Evolutionary conservation across 2,113 vertebrate species (phyloP).

Genomic region (Telmatochromis brachygnathus): DNA sequence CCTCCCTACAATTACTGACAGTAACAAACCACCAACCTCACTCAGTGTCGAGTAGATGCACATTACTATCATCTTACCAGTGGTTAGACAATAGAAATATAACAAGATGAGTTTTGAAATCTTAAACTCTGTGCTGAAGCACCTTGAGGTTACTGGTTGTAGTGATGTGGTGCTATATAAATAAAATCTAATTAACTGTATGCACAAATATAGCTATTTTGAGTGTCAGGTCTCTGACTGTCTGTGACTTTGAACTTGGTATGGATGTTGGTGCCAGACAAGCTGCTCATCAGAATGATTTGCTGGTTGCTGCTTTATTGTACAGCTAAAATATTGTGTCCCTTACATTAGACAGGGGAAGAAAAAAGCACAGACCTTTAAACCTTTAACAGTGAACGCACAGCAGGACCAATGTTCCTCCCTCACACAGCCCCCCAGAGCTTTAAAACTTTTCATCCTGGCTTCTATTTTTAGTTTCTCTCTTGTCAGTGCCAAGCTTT

Average conservation of each 20-base stretch:
- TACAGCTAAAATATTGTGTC: not conserved
- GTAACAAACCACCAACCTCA: not conserved
- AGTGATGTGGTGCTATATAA: not conserved
- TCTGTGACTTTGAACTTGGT: not conserved
- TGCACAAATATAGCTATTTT: not conserved
- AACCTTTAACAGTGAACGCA: not conserved
- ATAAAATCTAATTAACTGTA: not conserved
- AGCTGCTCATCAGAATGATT: not conserved
- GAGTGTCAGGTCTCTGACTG: not conserved
- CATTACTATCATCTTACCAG: not conserved
- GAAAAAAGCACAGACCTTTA: not conserved
- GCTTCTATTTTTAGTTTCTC: slow-evolving; percentile 33
- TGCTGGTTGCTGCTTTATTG: not conserved
- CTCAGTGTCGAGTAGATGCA: not conserved
- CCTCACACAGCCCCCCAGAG: not conserved
- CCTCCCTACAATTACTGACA: not conserved
- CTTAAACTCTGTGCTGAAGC: not conserved
- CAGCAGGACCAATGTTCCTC: not conserved
- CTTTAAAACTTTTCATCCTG: slow-evolving; percentile 24
- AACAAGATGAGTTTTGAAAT: not conserved
- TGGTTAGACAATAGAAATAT: not conserved
- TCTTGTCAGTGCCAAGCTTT: not conserved
- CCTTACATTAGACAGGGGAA: not conserved
- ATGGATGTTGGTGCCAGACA: not conserved
- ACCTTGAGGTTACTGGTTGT: not conserved